Conservation (phyloP, 1,140 invertebrate species). For the Vanessa atalanta region DNA sequence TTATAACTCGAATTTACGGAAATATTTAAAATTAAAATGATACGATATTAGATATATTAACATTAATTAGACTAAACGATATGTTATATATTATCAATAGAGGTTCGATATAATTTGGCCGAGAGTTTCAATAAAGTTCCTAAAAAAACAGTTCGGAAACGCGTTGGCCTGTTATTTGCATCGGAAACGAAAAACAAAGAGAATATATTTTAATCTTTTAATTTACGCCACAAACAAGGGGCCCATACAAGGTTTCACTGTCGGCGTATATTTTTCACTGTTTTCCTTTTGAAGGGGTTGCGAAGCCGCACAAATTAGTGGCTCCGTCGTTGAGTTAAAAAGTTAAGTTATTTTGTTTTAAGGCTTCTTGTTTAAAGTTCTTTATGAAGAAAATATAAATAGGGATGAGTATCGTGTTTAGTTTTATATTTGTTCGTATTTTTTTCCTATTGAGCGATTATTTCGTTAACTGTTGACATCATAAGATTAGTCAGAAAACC, state of each 20-base stretch:
- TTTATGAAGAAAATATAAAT: slow-evolving; percentile 12
- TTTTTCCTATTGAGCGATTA: not conserved
- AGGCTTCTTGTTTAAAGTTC: slow-evolving; percentile 26
- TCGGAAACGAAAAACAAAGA: slow-evolving; percentile 7
- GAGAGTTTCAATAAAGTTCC: too few species aligned
- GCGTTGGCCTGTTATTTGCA: not conserved
- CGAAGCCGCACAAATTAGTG: slow-evolving; percentile 44
- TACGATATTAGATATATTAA: too few species aligned
- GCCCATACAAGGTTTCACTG: slow-evolving; percentile 45
- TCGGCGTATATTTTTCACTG: slow-evolving; percentile 41
- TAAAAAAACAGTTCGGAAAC: too few species aligned
- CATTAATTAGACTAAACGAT: too few species aligned
- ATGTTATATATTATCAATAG: too few species aligned
- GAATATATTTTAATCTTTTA: slow-evolving; percentile 45
- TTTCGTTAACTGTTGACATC: too few species aligned
- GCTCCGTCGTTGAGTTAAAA: slow-evolving; percentile 32
- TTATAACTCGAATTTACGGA: too few species aligned
- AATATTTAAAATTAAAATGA: too few species aligned
- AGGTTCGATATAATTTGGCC: too few species aligned
- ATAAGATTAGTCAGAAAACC: too few species aligned
- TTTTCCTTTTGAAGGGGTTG: slow-evolving; percentile 42
- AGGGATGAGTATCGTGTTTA: slow-evolving; percentile 20
- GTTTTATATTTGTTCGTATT: slow-evolving; percentile 12
- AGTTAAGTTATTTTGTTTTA: slow-evolving; percentile 40
- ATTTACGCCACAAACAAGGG: slow-evolving; percentile 42